These are phyloP conservation scores for Falco punctatus DNA, from an alignment of 2,113 vertebrate genomes.

Conservation along the genomic window DNA sequence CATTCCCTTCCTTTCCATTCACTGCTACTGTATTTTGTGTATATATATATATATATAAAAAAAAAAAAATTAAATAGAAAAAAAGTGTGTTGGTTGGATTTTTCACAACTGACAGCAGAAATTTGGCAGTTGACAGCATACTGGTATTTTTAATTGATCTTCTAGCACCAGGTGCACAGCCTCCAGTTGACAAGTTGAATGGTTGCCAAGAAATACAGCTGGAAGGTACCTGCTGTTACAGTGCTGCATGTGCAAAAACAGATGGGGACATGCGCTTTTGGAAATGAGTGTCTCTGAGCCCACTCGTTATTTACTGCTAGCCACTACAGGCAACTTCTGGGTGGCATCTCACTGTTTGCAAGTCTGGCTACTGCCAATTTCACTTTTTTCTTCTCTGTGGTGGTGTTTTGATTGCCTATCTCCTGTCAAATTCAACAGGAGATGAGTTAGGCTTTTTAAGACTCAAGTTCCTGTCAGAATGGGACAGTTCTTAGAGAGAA, in stretches of 20 bases:
- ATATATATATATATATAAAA: neutral
- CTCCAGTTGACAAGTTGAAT: neutral
- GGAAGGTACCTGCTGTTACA: conserved; percentile 1
- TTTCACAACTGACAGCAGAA: neutral
- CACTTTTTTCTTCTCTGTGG: neutral
- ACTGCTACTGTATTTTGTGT: neutral
- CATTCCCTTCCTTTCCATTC: neutral
- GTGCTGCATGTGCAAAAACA: neutral
- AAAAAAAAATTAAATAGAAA: neutral
- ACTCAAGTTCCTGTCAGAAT: neutral
- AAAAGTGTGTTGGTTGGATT: neutral
- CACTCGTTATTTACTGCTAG: neutral
- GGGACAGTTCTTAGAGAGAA: neutral
- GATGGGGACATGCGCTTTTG: neutral
- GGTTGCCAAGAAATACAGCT: conserved; percentile 20
- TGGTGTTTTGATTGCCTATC: neutral
- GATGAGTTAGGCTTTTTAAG: neutral
- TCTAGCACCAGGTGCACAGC: neutral
- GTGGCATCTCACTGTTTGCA: neutral
- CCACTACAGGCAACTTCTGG: neutral
- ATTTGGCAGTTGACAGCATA: neutral
- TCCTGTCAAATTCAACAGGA: neutral
- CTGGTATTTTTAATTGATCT: neutral
- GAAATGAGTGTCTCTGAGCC: neutral
- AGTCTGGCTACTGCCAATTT: neutral